A percentile compares a stretch with the other conserved stretches of the same genome.
Conservation (phyloP, 2,113 vertebrate genomes). For the Microtus ochrogaster region DNA sequence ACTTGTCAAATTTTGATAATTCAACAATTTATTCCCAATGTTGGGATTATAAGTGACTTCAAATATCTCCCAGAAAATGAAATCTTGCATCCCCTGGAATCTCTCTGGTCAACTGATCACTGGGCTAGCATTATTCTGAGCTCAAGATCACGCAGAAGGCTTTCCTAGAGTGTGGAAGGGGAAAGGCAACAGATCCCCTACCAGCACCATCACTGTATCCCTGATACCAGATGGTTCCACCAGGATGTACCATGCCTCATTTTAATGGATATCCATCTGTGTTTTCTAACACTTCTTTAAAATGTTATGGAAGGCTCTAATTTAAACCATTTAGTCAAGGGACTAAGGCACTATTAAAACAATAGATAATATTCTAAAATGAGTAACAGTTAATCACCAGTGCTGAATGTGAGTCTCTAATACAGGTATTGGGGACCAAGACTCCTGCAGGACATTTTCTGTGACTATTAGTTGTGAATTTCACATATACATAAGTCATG, state of each 20-base stretch:
- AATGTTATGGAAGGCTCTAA: slow-evolving; percentile 9
- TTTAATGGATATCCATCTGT: slow-evolving; percentile 39
- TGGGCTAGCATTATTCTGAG: not conserved
- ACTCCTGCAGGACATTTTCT: not conserved
- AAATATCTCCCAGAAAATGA: slow-evolving; percentile 12
- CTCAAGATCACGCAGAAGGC: not conserved
- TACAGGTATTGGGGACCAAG: not conserved
- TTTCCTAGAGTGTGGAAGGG: not conserved
- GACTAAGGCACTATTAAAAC: not conserved
- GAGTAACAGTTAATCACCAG: not conserved
- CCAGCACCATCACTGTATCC: not conserved
- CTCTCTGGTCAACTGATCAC: not conserved
- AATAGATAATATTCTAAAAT: not conserved
- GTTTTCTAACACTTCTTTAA: slow-evolving; percentile 47
- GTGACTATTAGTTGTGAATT: not conserved
- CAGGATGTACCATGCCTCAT: slow-evolving; percentile 15
- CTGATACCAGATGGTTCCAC: slow-evolving; percentile 54
- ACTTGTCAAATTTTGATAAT: not conserved
- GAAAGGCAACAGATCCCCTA: not conserved
- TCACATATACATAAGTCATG: slow-evolving; percentile 6
- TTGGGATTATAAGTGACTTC: not conserved
- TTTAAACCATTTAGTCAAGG: slow-evolving; percentile 36
- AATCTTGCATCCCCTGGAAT: not conserved
- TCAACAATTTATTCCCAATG: not conserved
- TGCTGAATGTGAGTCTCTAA: not conserved